Conservation (phyloP, 2,888 invertebrate genomes). For the Sialis fuliginosa region DNA sequence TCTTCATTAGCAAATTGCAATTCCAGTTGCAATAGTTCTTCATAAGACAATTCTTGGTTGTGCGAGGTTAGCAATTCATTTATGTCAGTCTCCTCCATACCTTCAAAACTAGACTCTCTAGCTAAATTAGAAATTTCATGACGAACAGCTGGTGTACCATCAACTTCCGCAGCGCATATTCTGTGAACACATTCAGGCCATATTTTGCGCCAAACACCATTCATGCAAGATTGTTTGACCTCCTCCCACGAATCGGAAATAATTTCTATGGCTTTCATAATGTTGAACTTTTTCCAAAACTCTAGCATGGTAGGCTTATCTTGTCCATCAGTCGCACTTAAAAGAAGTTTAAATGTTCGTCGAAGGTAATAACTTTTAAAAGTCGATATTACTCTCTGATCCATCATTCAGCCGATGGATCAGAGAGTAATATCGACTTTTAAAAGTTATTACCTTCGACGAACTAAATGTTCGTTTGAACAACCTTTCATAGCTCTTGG, state of each 20-base stretch:
- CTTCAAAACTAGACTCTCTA: constrained; percentile 8
- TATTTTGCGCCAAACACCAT: constrained; percentile 6
- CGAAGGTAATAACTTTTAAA: constrained; percentile 9
- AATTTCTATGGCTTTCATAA: constrained; percentile 10
- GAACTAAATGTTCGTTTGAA: too few relatives aligned
- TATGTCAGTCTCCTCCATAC: constrained; percentile 7
- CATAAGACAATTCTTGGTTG: constrained; percentile 9
- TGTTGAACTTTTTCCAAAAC: constrained; percentile 8
- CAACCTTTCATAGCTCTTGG: too few relatives aligned
- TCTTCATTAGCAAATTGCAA: too few relatives aligned
- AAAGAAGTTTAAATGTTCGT: constrained; percentile 11
- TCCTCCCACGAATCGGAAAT: constrained; percentile 10
- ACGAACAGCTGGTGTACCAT: constrained; percentile 8
- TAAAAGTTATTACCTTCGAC: constrained; percentile 9
- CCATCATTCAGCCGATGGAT: too few relatives aligned
- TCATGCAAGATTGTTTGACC: constrained; percentile 9
- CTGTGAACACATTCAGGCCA: constrained; percentile 8
- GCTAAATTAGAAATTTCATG: constrained; percentile 10
- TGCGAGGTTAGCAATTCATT: constrained; percentile 11
- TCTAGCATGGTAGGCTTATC: constrained; percentile 7
- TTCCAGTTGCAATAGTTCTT: constrained; percentile 9
- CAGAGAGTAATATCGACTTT: constrained; percentile 8
- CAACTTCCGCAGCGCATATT: too few relatives aligned
- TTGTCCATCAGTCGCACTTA: constrained; percentile 7
- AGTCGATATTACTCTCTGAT: too few relatives aligned